A percentile compares a stretch with the other conserved stretches of the same genome.
phyloP scores from a whole-genome alignment of 2,888 invertebrate genomes.

The Spodoptera littoralis region DNA sequence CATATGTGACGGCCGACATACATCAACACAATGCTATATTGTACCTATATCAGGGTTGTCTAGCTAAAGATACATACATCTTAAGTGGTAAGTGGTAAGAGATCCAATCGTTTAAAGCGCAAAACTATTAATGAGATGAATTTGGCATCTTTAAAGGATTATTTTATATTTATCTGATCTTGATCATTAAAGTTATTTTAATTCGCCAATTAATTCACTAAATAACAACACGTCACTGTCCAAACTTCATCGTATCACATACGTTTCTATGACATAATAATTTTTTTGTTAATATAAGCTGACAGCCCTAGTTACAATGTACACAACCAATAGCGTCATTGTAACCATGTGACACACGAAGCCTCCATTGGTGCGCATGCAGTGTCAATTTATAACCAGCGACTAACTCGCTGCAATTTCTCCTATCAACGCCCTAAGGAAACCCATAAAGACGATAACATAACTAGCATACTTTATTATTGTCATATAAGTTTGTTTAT shows the following conservation, averaged over 20 bases:
- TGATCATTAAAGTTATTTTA: no score
- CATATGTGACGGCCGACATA: conserved; percentile 65
- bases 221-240: no score
- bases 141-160: no score
- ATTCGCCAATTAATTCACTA: no score
- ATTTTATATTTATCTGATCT: no score
- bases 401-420: conserved; percentile 45
- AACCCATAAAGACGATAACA: conserved; percentile 18
- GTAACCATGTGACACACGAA: conserved; percentile 47
- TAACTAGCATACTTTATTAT: conserved; percentile 25
- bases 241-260: no score
- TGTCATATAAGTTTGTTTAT: conserved; percentile 6
- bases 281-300: background rate
- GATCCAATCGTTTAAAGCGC: no score
- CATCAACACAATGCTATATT: conserved; percentile 66
- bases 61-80: conserved; percentile 1
- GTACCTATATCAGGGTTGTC: conserved; percentile 48
- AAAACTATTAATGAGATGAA: no score
- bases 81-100: no score
- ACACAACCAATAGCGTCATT: conserved; percentile 40
- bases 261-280: background rate
- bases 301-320: conserved; percentile 43
- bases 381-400: conserved; percentile 45
- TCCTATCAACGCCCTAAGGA: conserved; percentile 39
- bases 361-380: conserved; percentile 37